phyloP scores from a whole-genome alignment of 2,113 vertebrate genomes.

The Perca fluviatilis region DNA sequence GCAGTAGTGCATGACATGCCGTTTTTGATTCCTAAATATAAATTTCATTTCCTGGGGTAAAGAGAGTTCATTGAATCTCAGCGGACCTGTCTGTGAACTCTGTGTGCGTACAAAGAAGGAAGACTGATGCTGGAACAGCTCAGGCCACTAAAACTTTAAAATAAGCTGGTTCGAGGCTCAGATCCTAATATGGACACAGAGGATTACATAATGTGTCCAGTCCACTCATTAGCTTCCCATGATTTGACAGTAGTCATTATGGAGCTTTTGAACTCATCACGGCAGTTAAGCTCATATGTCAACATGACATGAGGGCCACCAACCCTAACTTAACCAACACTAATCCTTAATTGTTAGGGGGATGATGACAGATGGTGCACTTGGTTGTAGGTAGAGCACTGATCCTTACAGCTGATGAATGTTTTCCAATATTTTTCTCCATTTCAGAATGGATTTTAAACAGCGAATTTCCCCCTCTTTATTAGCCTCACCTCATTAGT shows the following conservation, averaged over 20 bases:
- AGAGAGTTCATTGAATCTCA: slow-evolving; percentile 55
- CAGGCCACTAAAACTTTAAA: neutral
- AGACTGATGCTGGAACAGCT: neutral
- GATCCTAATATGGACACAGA: slow-evolving; percentile 37
- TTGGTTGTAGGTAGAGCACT: neutral
- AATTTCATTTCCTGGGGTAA: slow-evolving; percentile 57
- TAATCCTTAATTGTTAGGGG: neutral
- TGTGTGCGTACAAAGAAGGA: neutral
- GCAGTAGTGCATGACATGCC: slow-evolving; percentile 44
- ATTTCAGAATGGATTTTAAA: neutral
- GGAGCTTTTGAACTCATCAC: neutral
- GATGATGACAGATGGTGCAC: slow-evolving; percentile 9
- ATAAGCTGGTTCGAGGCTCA: neutral
- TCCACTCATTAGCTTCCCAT: slow-evolving; percentile 9
- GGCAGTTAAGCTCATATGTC: slow-evolving; percentile 28
- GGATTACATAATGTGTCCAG: neutral
- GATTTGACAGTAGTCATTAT: slow-evolving; percentile 14
- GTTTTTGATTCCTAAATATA: slow-evolving; percentile 66
- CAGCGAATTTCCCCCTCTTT: neutral
- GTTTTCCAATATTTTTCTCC: slow-evolving; percentile 5
- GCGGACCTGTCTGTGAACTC: slow-evolving; percentile 23
- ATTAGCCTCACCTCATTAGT: neutral
- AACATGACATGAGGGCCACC: slow-evolving; percentile 12
- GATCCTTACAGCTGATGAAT: neutral
- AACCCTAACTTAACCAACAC: neutral